Percentiles rank a stretch among this genome's conserved stretches.
Evolutionary conservation across 2,888 invertebrate species (phyloP).

Genomic region (Fragum fragum): DNA sequence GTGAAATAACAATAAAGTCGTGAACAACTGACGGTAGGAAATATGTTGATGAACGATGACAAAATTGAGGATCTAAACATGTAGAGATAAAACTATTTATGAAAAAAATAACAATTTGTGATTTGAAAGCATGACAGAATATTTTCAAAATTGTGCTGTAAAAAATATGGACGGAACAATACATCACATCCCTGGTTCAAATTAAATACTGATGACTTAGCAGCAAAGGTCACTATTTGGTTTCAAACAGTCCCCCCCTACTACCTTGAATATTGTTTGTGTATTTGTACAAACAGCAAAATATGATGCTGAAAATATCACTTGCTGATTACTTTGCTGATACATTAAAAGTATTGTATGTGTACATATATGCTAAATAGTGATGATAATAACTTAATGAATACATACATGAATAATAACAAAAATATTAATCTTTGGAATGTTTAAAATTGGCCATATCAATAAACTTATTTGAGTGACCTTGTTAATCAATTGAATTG

Average conservation of each 20-base stretch:
- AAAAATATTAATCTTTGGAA: conserved; percentile 5
- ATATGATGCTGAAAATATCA: neutral
- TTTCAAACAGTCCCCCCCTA: no score
- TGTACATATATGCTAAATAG: conserved; percentile 4
- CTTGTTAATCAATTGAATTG: no score
- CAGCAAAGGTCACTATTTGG: no score
- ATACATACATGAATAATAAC: neutral
- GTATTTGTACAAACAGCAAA: no score
- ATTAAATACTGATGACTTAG: conserved; percentile 13
- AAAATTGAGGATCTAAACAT: neutral
- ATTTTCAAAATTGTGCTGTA: neutral
- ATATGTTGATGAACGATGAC: neutral
- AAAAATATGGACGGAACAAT: conserved; percentile 25
- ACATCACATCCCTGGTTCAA: conserved; percentile 12
- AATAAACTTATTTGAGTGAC: no score
- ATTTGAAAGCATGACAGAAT: neutral
- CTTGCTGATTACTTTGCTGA: conserved; percentile 19
- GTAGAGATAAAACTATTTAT: neutral
- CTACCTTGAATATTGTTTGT: no score
- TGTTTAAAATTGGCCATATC: neutral
- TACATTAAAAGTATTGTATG: conserved; percentile 1
- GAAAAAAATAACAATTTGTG: neutral
- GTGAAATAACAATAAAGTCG: neutral
- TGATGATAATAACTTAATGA: conserved; percentile 10
- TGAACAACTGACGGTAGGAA: neutral